Percentiles rank a stretch among this genome's conserved stretches.
These are phyloP conservation scores for Bungarus multicinctus DNA, from an alignment of 2,113 vertebrate species.

Conservation along the genomic window DNA sequence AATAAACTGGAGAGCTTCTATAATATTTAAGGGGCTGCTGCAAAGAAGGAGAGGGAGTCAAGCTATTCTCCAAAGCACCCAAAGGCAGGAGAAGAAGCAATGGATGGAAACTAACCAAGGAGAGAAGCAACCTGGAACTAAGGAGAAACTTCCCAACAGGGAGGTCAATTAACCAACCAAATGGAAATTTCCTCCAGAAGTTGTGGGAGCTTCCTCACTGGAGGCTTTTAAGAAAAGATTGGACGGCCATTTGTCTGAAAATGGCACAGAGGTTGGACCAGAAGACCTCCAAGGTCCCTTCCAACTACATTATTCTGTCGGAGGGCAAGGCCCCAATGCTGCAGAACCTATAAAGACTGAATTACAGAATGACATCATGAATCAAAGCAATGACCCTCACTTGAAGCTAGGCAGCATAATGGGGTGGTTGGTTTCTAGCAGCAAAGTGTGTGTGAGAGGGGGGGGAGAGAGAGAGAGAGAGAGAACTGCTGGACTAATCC, in stretches of 20 bases:
- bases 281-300: too few relatives aligned
- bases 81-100: not conserved
- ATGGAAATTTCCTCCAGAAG: accelerated
- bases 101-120: not conserved
- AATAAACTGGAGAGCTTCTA: not conserved
- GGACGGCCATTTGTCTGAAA: too few relatives aligned
- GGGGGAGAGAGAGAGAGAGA: too few relatives aligned
- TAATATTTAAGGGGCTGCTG: not conserved
- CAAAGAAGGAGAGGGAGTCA: not conserved
- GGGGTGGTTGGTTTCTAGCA: not conserved
- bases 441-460: not conserved
- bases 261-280: too few relatives aligned
- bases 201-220: not conserved
- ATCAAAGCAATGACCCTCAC: not conserved
- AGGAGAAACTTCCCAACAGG: not conserved
- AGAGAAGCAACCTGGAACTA: not conserved
- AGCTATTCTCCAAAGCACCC: not conserved
- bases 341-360: not conserved
- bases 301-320: too few relatives aligned
- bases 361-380: not conserved
- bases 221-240: not conserved
- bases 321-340: not conserved
- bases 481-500: not conserved
- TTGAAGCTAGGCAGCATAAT: not conserved
- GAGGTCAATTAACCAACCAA: accelerated